Evolutionary conservation across 2,113 vertebrate genomes (phyloP).

Genomic region (Salvelinus fontinalis): DNA sequence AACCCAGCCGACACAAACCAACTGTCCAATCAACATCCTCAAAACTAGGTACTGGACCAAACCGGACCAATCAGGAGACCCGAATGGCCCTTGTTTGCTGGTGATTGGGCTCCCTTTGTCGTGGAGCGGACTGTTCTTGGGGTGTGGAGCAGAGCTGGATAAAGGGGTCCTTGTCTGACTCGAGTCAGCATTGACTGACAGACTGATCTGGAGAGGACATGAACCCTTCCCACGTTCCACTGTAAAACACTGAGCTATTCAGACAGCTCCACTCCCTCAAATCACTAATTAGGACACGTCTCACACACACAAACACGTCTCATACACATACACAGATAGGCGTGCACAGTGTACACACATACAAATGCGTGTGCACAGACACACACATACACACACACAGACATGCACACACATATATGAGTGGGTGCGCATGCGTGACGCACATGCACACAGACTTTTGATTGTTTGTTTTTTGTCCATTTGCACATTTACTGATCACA

Average conservation of each 20-base stretch:
- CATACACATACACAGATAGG: too few relatives aligned
- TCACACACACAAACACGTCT: slow-evolving; percentile 9
- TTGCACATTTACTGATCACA: slow-evolving; percentile 26
- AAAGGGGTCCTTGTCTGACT: slow-evolving; percentile 56
- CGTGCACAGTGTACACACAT: too few relatives aligned
- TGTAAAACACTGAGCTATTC: slow-evolving; percentile 59
- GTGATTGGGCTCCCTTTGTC: slow-evolving; percentile 55
- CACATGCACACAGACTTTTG: slow-evolving; percentile 2
- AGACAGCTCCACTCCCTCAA: slow-evolving; percentile 32
- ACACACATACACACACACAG: slow-evolving; percentile 8
- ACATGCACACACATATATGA: slow-evolving; percentile 10
- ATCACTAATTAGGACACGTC: slow-evolving; percentile 47
- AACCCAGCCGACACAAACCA: slow-evolving; percentile 46
- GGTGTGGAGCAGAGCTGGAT: slow-evolving; percentile 47
- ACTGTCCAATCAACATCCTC: slow-evolving; percentile 37
- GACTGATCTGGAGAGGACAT: slow-evolving; percentile 46
- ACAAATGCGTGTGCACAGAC: neutral
- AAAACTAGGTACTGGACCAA: slow-evolving; percentile 6
- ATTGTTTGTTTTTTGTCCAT: slow-evolving; percentile 6
- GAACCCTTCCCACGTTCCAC: slow-evolving; percentile 35
- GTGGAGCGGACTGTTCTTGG: slow-evolving; percentile 36
- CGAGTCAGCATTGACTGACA: slow-evolving; percentile 55
- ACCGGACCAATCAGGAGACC: neutral
- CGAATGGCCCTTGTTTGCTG: neutral
- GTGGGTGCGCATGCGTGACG: neutral